Percentiles rank a stretch among this genome's conserved stretches.
Evolutionary conservation across 2,113 vertebrate genomes (phyloP).

Genomic region (Galeopterus variegatus): DNA sequence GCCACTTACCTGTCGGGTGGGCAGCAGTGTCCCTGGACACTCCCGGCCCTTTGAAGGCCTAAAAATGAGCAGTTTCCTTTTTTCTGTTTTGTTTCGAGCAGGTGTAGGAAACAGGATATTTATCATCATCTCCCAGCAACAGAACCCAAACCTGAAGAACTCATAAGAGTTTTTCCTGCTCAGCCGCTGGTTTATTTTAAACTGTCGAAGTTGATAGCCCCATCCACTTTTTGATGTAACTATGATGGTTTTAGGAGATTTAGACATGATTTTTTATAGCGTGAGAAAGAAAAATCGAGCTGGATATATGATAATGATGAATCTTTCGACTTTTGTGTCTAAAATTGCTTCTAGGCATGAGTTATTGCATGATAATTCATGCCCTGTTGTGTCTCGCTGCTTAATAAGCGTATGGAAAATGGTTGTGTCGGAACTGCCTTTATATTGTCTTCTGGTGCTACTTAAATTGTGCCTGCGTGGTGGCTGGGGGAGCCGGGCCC

Average conservation of each 20-base stretch:
- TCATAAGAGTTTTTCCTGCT: not conserved
- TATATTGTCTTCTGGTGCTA: not conserved
- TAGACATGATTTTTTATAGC: conserved; percentile 62
- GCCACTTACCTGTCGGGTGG: not conserved
- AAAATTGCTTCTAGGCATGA: conserved; percentile 60
- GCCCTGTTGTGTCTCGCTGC: conserved; percentile 67
- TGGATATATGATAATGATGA: conserved; percentile 30
- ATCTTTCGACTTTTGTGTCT: conserved; percentile 61
- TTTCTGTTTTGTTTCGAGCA: not conserved
- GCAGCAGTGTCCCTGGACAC: not conserved
- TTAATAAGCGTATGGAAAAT: conserved; percentile 20
- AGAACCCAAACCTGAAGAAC: not conserved
- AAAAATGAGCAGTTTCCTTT: not conserved
- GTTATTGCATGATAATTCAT: conserved; percentile 43
- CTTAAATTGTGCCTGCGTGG: not conserved
- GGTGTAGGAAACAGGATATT: not conserved
- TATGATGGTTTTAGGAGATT: conserved; percentile 67
- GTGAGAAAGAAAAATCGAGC: conserved; percentile 54
- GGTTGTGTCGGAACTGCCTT: not conserved
- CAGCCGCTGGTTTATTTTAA: conserved; percentile 38
- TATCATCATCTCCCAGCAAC: not conserved
- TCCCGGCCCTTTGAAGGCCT: too few species aligned
- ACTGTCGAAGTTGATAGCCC: conserved; percentile 59
- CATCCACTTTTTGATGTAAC: conserved; percentile 61
- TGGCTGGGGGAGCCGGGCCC: not conserved